Evolutionary conservation across 2,888 invertebrate species (phyloP), one percentile per base, ranked within the genome.

Genomic region (Drosophila limbata): DNA sequence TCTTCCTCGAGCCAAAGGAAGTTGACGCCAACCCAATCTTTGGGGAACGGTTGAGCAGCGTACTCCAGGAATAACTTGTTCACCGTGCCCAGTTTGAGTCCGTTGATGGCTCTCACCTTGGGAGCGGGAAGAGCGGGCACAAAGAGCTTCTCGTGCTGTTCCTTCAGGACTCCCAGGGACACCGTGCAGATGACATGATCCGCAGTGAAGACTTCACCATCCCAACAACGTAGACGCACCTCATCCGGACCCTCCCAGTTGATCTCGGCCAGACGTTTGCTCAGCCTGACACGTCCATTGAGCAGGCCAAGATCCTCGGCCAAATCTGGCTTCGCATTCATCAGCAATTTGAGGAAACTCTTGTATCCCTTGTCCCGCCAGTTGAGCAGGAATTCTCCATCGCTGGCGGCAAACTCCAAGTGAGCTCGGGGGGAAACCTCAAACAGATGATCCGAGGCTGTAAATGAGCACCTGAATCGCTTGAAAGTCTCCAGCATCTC

Each of bases 331-430:
- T 73, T 59, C 11, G 84, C 53, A 3, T 82, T 69, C 94, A 95
- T 93, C 73, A 97, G 92, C 47, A 96, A 85, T 81, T 96, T 94
- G 53, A 97, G 92, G 68, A 97, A 92, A 3, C 93, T 95, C 73
- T 93, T 94, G 86, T 94, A 97, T 1, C 96, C 96, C 69, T 93
- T 94, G 56, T 94, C 94, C 77, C 95, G 96, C 97, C 96, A 97
- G 88, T 95, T 95, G 1, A 96, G 92, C 79, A 95, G 90, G 13
- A 93, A 92, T 85, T 96, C 95, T 0, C 97, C 97, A 4, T 95
- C 94, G 86, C 96, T 95, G 0, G 92, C 91, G 93, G 94, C 93
- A 84, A 95, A 95, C 71, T 95, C 94, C 0, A 93, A 91, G 42
- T 95, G 92, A 0, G 95, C 95, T 59, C 92, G 93, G 0, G 95